A percentile compares a stretch with the other conserved stretches of the same genome.
Conservation (phyloP, 2,113 vertebrate genomes). For the Ciconia maguari region DNA sequence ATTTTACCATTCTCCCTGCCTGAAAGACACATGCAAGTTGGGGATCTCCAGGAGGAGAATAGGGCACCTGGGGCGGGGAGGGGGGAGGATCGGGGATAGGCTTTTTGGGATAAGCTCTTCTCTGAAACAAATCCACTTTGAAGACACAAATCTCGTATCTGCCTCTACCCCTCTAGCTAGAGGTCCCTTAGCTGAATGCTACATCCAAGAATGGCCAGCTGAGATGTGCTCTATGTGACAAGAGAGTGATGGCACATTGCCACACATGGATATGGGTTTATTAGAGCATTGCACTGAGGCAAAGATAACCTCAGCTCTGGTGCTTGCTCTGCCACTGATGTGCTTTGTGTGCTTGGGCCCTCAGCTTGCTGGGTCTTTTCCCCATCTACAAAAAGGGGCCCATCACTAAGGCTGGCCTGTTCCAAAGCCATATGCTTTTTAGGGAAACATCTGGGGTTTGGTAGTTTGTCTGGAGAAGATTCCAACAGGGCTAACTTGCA, state of each 20-base stretch:
- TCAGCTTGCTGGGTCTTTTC: not conserved
- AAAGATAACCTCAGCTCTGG: not conserved
- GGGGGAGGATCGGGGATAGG: accelerated
- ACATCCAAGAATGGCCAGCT: not conserved
- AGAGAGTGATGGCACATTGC: not conserved
- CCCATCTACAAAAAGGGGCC: not conserved
- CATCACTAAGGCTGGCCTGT: not conserved
- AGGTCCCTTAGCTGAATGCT: not conserved
- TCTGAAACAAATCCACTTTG: not conserved
- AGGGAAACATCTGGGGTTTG: not conserved
- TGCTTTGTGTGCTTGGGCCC: not conserved
- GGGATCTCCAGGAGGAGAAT: not conserved
- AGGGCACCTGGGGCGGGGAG: not conserved
- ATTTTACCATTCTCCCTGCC: not conserved
- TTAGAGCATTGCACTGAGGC: not conserved
- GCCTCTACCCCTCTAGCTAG: not conserved
- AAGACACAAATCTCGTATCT: not conserved
- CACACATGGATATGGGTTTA: not conserved
- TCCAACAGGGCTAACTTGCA: not conserved
- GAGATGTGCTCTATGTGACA: not conserved
- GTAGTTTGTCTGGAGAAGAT: not conserved
- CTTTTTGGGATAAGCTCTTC: not conserved
- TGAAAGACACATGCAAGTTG: not conserved
- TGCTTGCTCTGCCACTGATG: not conserved
- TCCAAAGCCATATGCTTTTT: not conserved